Evolutionary conservation across 2,797 vertebrate species (phyloP).

Genomic region (Aphelocoma californica): DNA sequence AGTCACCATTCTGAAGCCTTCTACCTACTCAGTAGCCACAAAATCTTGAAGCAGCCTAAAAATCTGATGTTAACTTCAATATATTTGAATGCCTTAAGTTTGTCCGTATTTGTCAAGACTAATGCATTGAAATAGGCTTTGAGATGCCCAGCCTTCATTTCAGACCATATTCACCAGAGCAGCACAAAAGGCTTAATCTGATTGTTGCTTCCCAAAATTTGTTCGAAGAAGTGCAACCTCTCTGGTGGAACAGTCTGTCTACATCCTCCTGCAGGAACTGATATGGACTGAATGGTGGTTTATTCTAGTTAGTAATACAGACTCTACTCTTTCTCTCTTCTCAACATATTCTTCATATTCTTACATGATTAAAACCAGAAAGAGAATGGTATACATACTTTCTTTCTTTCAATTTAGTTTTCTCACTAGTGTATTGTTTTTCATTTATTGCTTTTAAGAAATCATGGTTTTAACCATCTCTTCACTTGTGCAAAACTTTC

Average conservation of each 20-base stretch:
- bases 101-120: neutral
- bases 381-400: neutral
- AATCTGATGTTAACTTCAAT: neutral
- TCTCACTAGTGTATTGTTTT: neutral
- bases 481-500: neutral
- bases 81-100: rapidly evolving
- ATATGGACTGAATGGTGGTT: neutral
- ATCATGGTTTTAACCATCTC: neutral
- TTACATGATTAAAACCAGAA: neutral
- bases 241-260: neutral
- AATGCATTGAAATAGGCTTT: neutral
- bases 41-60: neutral
- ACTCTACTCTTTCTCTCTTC: neutral
- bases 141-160: neutral
- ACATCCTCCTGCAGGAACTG: neutral
- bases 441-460: neutral
- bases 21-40: neutral
- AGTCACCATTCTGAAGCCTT: neutral
- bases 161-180: neutral
- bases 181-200: neutral
- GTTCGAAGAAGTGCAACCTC: neutral
- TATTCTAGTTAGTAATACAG: neutral
- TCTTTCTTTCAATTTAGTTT: neutral
- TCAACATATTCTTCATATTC: neutral
- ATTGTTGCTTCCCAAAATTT: neutral